Conservation (phyloP, 2,888 invertebrate genomes). For the Lycaena phlaeas region DNA sequence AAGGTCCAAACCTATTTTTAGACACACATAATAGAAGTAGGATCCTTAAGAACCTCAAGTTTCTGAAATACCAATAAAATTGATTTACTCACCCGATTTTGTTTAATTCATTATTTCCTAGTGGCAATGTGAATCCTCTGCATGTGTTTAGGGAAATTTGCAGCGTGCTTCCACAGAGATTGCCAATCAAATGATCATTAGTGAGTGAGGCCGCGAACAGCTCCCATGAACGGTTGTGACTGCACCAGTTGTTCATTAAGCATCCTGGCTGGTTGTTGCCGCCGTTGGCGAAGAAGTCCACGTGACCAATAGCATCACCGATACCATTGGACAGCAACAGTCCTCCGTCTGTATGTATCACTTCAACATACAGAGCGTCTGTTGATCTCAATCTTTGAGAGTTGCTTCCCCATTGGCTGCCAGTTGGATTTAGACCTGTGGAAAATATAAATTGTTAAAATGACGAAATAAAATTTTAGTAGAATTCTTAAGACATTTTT, state of each 20-base stretch:
- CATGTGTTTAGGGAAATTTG: constrained; percentile 34
- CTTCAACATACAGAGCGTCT: constrained; percentile 47
- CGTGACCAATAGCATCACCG: constrained; percentile 81
- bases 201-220: constrained; percentile 33
- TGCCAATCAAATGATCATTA: constrained; percentile 26
- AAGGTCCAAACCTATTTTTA: too few species aligned
- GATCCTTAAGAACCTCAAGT: too few species aligned
- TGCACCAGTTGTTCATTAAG: constrained; percentile 27
- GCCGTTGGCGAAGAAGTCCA: constrained; percentile 92
- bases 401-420: constrained; percentile 29
- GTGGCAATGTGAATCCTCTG: constrained; percentile 23
- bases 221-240: constrained; percentile 40
- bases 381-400: constrained; percentile 25
- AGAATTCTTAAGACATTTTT: too few species aligned
- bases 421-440: constrained; percentile 41
- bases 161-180: constrained; percentile 25
- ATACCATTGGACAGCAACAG: constrained; percentile 69
- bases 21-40: too few species aligned
- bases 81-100: constrained; percentile 33
- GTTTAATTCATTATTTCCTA: constrained; percentile 31
- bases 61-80: too few species aligned
- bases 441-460: constrained; percentile 5
- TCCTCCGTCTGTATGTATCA: constrained; percentile 43
- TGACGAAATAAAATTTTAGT: too few species aligned
- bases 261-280: constrained; percentile 77